phyloP scores from a whole-genome alignment of 2,113 vertebrate genomes.

The Paradoxurus hermaphroditus region DNA sequence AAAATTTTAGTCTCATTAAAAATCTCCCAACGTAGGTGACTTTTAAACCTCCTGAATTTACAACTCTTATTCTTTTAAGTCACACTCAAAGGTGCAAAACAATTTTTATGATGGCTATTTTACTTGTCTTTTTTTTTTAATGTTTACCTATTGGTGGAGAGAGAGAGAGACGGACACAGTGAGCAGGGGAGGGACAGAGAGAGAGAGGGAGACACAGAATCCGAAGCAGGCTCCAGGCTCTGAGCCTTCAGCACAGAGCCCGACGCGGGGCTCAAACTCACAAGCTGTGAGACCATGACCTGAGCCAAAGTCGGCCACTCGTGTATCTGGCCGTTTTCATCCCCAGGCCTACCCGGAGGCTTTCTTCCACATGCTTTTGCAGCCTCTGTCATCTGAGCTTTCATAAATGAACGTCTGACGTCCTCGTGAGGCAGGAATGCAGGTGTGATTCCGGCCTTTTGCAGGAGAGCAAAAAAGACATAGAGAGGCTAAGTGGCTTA shows the following conservation, averaged over 20 bases:
- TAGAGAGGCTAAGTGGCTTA: background rate
- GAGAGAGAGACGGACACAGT: too few species aligned
- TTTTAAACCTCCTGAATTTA: constrained; percentile 19
- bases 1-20: background rate
- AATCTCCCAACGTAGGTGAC: background rate
- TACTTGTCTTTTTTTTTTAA: background rate
- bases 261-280: too few species aligned
- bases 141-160: too few species aligned
- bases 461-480: background rate
- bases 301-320: background rate
- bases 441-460: background rate
- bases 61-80: background rate
- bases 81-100: background rate
- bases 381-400: background rate
- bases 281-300: too few species aligned
- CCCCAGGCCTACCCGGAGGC: background rate
- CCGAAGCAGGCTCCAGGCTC: too few species aligned
- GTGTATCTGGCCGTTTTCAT: background rate
- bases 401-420: background rate
- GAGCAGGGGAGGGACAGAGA: too few species aligned
- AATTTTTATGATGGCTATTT: background rate
- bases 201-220: too few species aligned
- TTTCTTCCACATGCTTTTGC: background rate
- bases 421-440: background rate
- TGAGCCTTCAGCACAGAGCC: too few species aligned